Evolutionary conservation across 2,797 vertebrate species (phyloP).

Genomic region (Threskiornis aethiopicus): DNA sequence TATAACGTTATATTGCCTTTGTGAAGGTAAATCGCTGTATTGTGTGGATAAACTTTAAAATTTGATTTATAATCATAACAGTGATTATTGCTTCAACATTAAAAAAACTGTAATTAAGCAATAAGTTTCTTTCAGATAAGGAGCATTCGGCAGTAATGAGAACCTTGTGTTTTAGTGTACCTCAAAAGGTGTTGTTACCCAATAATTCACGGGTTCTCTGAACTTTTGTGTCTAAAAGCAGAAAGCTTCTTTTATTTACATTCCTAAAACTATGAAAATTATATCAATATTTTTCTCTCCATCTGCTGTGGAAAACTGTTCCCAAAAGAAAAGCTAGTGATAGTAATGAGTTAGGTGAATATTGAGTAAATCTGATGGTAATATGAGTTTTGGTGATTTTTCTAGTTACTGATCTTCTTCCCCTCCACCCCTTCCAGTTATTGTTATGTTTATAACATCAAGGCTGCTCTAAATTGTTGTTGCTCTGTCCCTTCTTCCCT

Average conservation of each 20-base stretch:
- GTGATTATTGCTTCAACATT: conserved; percentile 40
- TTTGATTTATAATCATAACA: conserved; percentile 20
- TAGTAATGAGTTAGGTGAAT: background rate
- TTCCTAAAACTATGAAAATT: conserved; percentile 47
- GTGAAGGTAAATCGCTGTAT: conserved; percentile 24
- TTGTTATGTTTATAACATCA: background rate
- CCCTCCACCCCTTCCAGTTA: background rate
- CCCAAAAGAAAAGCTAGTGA: background rate
- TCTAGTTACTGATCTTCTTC: background rate
- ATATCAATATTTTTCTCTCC: conserved; percentile 39
- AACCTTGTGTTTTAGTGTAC: conserved; percentile 41
- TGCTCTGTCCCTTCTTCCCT: background rate
- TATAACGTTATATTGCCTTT: background rate
- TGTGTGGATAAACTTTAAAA: conserved; percentile 40
- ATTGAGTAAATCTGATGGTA: background rate
- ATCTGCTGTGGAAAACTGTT: conserved; percentile 14
- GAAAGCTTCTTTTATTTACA: conserved; percentile 39
- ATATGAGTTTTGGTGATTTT: background rate
- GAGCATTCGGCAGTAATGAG: conserved; percentile 52
- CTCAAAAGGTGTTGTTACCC: conserved; percentile 10
- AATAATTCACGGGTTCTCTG: conserved; percentile 3
- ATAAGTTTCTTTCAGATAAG: conserved; percentile 42
- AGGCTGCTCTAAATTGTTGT: background rate
- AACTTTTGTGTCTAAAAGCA: conserved; percentile 51
- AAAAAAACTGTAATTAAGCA: conserved; percentile 52